Base-by-base conservation (phyloP, 2,113 vertebrate genomes). In the Globicephala melas region DNA sequence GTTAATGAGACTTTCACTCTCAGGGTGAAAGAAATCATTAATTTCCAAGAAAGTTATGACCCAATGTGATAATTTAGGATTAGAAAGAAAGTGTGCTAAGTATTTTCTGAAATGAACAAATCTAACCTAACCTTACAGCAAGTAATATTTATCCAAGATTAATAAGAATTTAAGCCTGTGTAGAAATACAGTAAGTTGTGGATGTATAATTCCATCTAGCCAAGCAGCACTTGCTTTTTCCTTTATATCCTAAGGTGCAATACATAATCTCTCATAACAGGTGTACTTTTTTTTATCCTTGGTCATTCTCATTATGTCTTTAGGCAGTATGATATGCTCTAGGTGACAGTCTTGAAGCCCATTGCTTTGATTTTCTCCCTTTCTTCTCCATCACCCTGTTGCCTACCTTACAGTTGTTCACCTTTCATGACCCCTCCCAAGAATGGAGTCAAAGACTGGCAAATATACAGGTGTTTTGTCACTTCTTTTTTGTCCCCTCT, bases 401-500 rank as follows among this genome's bases (percentile, higher is more conserved):
- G 95, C 26, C 33, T 94, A 62, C 70, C 76, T 96, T 91, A 13
- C 33, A 60, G 8, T 97, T 73, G 53, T 79, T 97, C 36, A 80
- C 47, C 70, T 97, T 47, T 80, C 91, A 12, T 86, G 58, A 74
- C 87, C 6, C 74, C 44, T 14, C 38, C 73, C 50, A 96, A 92
- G 97, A 98, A 98, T 47, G 73, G 25, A 96, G 68, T 96, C 20
- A n/a, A 88, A 97, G 65, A 17, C 82, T 96, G 87, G 95, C 76
- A 98, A 92, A 96, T 95, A 85, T 67, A 94, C 92, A 98, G 96
- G 98, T 98, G 98, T 98, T 98, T 97, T 96, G 96, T 96, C 94
- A 96, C 92, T 96, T 96, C 93, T 88, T 55, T 87, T 58, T 91
- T 71, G 79, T 38, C 90, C 95, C 67, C 15, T 23, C 38, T 91